phyloP scores from a whole-genome alignment of 2,113 vertebrate species.

The Microcebus griseorufus region DNA sequence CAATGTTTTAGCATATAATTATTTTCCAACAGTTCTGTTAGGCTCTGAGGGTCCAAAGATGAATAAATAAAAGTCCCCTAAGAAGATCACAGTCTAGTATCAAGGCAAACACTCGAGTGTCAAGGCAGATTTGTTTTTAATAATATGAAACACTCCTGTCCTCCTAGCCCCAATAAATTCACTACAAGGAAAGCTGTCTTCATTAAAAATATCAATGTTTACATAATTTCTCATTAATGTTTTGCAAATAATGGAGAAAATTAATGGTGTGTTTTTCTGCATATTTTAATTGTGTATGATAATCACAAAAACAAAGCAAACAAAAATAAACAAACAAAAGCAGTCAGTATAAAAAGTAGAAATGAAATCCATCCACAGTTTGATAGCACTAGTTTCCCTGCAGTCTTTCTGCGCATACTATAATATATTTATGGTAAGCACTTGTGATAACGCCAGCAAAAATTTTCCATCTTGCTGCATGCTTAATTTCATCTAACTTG shows the following conservation, averaged over 20 bases:
- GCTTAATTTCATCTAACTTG: conserved; percentile 78
- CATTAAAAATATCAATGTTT: conserved; percentile 74
- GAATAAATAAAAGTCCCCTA: conserved; percentile 42
- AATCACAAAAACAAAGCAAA: conserved; percentile 71
- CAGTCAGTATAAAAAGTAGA: conserved; percentile 35
- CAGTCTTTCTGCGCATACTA: conserved; percentile 60
- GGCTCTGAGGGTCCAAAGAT: not conserved
- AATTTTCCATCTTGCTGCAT: conserved; percentile 77
- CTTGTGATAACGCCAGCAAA: conserved; percentile 77
- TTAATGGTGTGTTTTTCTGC: conserved; percentile 67
- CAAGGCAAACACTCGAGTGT: conserved; percentile 10
- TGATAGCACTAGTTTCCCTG: conserved; percentile 44
- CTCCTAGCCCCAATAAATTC: conserved; percentile 39
- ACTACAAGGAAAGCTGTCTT: conserved; percentile 56
- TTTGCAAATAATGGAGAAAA: conserved; percentile 72
- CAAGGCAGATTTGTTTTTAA: conserved; percentile 52
- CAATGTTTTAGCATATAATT: conserved; percentile 12
- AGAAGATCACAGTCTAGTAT: conserved; percentile 24
- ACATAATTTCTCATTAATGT: conserved; percentile 70
- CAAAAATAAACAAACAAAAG: conserved; percentile 70
- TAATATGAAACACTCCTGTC: conserved; percentile 51
- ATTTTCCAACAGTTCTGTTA: not conserved
- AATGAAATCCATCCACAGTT: conserved; percentile 65
- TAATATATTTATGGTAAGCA: conserved; percentile 75
- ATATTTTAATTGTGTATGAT: conserved; percentile 66